phyloP scores from a whole-genome alignment of 2,888 invertebrate species.

The Mythimna ferrago region DNA sequence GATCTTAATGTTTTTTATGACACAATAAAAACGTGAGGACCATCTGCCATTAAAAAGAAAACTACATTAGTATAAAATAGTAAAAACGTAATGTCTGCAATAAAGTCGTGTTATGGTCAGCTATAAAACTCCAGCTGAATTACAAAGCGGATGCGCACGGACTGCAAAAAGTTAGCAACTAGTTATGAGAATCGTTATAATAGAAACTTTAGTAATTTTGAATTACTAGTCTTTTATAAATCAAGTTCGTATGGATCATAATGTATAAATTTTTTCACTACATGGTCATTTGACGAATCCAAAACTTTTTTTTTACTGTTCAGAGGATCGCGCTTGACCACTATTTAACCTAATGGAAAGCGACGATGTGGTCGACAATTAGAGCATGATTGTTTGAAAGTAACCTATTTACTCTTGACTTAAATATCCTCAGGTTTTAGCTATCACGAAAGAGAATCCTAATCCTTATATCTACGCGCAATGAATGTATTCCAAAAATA shows the following conservation, averaged over 20 bases:
- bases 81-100: conserved; percentile 37
- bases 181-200: neutral
- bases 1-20: conserved; percentile 1
- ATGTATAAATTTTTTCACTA: no score
- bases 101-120: conserved; percentile 36
- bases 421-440: no score
- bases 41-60: conserved; percentile 27
- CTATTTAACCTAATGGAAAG: no score
- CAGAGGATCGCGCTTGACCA: no score
- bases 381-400: no score
- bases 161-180: conserved; percentile 2
- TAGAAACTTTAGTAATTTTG: neutral
- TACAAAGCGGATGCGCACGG: conserved; percentile 5
- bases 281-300: no score
- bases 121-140: conserved; percentile 32
- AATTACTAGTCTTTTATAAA: neutral
- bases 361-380: no score
- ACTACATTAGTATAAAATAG: conserved; percentile 29
- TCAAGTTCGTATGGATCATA: neutral
- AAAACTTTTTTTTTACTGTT: no score
- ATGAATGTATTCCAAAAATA: no score
- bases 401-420: no score
- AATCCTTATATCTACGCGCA: no score
- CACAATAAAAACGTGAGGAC: conserved; percentile 5
- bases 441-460: no score